Base-by-base conservation (phyloP, 1,140 invertebrate genomes). In the Drosophila repleta region DNA sequence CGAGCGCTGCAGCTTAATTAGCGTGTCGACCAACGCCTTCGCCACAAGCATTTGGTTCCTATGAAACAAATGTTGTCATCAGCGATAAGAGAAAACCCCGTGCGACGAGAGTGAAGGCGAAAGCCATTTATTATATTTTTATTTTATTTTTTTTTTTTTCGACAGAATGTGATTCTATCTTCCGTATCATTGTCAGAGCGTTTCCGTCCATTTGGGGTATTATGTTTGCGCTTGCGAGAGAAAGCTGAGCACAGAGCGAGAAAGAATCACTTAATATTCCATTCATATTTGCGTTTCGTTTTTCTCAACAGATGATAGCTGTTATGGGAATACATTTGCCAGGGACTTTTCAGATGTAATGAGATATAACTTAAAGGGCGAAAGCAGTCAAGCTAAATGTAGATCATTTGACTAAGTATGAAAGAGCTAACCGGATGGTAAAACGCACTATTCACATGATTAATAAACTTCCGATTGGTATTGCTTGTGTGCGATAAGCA, bases 11-110 rank as follows among this genome's bases (percentile, higher is more conserved):
- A 21, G 41, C 39, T 32, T 35, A 24, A 49, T 58, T 58, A 61
- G 45, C 57, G 20, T 48, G 5, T 15, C 4, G 21, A 20, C 24
- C 24, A 46, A 46, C 17, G 39, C 48, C 55, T 45, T 48, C 68
- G 37, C 56, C 17, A 46, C 39, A 57, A 56, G 21, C 26, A 35
- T 62, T 60, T 43, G 45, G 65, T 46, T 70, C 49, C 58, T 63
- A 66, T 51, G 17, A 20, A 17, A 63, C n/a, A 64, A 35, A 49
- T 66, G 64, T 32, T 62, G 69, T 72, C 73, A 76, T 76, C 51
- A 49, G 57, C 29, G 74, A 76, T 76, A 76, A 76, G 69, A 57
- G 55, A 57, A 57, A 53, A 39, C 8, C 29, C 13, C 45, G 49
- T 37, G 5, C 24, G 21, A 7, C 32, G 41, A 41, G 41, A 41